Evolutionary conservation across 2,113 vertebrate species (phyloP).

Genomic region (Rana temporaria): DNA sequence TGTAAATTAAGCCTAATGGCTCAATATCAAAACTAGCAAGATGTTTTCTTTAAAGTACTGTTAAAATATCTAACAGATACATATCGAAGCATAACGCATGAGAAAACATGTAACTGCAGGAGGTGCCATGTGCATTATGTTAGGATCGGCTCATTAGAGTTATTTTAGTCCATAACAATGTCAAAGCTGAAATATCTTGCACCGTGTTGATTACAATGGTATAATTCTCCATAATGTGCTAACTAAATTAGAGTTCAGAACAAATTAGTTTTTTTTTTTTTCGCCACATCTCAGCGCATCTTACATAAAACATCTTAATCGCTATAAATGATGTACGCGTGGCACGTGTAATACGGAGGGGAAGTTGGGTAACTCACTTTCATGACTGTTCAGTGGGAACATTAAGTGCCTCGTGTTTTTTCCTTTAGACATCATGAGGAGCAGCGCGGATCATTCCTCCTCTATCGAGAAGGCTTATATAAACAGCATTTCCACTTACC

Average conservation of each 20-base stretch:
- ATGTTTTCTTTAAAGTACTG: no score
- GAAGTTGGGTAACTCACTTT: background rate
- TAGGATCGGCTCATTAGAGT: background rate
- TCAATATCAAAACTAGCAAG: no score
- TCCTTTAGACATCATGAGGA: no score
- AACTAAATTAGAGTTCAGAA: conserved; percentile 4
- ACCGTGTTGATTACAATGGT: conserved; percentile 5
- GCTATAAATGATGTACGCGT: conserved; percentile 3
- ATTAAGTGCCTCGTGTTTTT: background rate
- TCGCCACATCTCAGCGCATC: background rate
- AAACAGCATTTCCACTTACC: background rate
- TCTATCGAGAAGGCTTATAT: background rate
- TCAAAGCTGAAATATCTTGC: background rate
- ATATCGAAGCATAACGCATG: no score
- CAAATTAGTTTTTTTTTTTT: background rate
- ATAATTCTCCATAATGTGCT: conserved; percentile 26
- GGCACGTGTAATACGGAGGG: background rate
- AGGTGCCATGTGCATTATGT: no score
- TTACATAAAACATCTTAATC: background rate
- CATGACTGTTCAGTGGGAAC: background rate
- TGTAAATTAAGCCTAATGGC: no score
- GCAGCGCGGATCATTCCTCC: background rate
- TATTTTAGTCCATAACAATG: background rate
- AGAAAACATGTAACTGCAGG: no score
- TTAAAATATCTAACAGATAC: no score